phyloP scores from a whole-genome alignment of 2,888 invertebrate species.

The Drosophila paramelanica region DNA sequence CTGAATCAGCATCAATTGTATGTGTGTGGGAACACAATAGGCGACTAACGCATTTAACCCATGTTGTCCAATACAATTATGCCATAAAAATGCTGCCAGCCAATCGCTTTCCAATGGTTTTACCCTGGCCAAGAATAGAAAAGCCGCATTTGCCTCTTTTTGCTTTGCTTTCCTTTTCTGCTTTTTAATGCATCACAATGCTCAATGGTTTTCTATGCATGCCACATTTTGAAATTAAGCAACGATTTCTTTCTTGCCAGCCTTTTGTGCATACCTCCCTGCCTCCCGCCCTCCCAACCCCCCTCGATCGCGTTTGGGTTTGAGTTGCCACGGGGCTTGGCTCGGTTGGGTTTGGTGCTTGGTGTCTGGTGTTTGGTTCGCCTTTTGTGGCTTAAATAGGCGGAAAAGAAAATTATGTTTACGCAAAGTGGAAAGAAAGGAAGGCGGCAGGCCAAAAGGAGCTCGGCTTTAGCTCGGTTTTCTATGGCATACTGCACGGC shows the following conservation, averaged over 20 bases:
- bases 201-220: constrained; percentile 50
- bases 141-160: constrained; percentile 11
- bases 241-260: constrained; percentile 39
- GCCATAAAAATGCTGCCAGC: constrained; percentile 32
- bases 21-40: constrained; percentile 16
- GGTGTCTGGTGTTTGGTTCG: constrained; percentile 30
- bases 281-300: no score
- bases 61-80: constrained; percentile 59
- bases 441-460: constrained; percentile 16
- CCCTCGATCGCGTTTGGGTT: constrained; percentile 1
- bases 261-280: no score
- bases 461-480: constrained; percentile 15
- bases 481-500: constrained; percentile 40
- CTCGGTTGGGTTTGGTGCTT: constrained; percentile 6
- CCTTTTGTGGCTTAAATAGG: constrained; percentile 73
- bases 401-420: constrained; percentile 82
- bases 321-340: background rate
- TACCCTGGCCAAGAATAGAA: background rate
- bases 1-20: constrained; percentile 45
- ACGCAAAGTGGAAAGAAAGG: constrained; percentile 57
- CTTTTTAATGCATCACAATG: constrained; percentile 45
- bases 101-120: constrained; percentile 57
- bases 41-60: constrained; percentile 39
- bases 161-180: background rate
- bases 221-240: constrained; percentile 60